Base-by-base conservation (phyloP, 2,888 invertebrate genomes). In the Gasteruption jaculator region DNA sequence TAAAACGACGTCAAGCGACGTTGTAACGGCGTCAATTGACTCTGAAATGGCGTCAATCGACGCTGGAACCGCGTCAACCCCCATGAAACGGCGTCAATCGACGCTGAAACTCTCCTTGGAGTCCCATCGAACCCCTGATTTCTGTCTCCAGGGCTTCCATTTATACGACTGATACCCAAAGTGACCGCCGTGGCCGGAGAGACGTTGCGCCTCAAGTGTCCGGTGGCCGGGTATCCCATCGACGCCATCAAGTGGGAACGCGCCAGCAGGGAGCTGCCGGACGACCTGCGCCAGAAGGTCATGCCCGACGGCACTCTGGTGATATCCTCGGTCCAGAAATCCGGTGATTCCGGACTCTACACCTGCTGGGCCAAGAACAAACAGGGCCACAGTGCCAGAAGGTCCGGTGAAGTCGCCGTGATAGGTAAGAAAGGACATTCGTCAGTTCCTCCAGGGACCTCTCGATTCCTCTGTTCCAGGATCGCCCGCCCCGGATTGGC, bases 151-250 rank as follows among this genome's bases (percentile, higher is more conserved):
- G 87, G 87, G 59, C 77, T 83, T 58, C 89, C 88, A 3, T 86
- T 84, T 66, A 86, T 89, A 54, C 78, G 87, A 31, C 76, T 84
- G 46, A 85, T 89, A 68, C 83, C 83, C 20, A 87, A 88, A 73
- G 82, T 87, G 54, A 87, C 87, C 18, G 87, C 86, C 4, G 86
- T 88, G 8, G 86, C 86, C 6, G 86, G 86, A 32, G 84, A 86
- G 67, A 79, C 79, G 43, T 74, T 88, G 54, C 78, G 80, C 38
- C 74, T 89, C 43, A 83, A 84, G 67, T 89, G 89, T 71, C 87
- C 87, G 14, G 88, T 87, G 19, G 85, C 87, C 14, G 89, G 89
- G 15, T 87, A 85, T 71, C 88, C 89, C 16, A 84, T 88, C 49
- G 83, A 85, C 59, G 81, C 84, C 60, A 83, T 88, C 58, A 82